Evolutionary conservation across 2,113 vertebrate species (phyloP).

Genomic region (Tichodroma muraria): DNA sequence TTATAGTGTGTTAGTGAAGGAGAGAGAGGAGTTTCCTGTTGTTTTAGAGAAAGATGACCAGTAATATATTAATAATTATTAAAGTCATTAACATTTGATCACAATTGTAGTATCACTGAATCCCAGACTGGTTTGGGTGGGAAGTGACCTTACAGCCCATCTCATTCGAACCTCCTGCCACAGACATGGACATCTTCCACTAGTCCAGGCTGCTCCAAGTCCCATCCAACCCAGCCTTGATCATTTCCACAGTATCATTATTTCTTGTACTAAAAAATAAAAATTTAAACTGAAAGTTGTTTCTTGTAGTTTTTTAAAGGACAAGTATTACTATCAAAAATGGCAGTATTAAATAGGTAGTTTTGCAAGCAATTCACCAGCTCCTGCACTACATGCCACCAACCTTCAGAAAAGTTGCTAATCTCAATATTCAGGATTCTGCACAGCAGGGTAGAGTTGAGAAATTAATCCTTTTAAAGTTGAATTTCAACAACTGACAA

Average conservation of each 20-base stretch:
- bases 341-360: not conserved
- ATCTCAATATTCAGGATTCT: constrained; percentile 5
- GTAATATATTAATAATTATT: not conserved
- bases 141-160: not conserved
- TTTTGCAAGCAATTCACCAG: not conserved
- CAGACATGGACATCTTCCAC: not conserved
- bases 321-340: not conserved
- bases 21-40: not conserved
- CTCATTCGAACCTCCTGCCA: not conserved
- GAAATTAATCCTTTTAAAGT: constrained; percentile 64
- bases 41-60: not conserved
- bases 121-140: not conserved
- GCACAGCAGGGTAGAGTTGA: constrained; percentile 12
- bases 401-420: not conserved
- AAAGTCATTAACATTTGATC: not conserved
- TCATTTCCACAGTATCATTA: not conserved
- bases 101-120: not conserved
- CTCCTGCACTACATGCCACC: not conserved
- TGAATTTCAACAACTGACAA: constrained; percentile 60
- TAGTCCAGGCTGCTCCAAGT: not conserved
- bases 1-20: accelerated
- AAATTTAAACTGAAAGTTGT: not conserved
- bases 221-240: not conserved
- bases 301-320: not conserved
- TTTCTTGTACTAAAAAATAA: not conserved